Evolutionary conservation across 1,140 invertebrate species (phyloP).

Genomic region (Drosophila carrolli): DNA sequence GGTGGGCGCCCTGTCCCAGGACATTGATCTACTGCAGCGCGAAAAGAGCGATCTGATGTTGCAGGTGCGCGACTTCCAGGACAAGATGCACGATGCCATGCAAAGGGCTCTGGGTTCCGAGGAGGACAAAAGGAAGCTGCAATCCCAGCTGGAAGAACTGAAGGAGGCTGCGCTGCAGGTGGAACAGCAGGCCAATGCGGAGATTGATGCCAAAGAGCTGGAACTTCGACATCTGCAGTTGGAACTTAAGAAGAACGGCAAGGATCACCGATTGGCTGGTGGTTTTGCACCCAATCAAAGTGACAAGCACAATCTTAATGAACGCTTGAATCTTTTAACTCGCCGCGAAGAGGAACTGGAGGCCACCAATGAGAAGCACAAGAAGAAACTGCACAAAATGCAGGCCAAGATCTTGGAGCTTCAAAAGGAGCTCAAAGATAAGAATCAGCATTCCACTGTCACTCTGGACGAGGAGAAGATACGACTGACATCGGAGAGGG

Average conservation of each 20-base stretch:
- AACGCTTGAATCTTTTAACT: slow-evolving; percentile 63
- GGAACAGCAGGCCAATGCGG: slow-evolving; percentile 86
- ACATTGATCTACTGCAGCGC: slow-evolving; percentile 86
- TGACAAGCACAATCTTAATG: slow-evolving; percentile 67
- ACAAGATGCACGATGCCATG: slow-evolving; percentile 89
- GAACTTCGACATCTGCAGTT: slow-evolving; percentile 52
- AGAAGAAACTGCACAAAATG: slow-evolving; percentile 64
- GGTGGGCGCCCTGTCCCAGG: slow-evolving; percentile 80
- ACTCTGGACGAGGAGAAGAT: slow-evolving; percentile 76
- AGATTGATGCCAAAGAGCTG: slow-evolving; percentile 72
- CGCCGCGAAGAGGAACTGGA: slow-evolving; percentile 65
- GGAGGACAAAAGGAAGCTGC: slow-evolving; percentile 87
- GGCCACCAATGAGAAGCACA: slow-evolving; percentile 66
- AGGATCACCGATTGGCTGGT: slow-evolving; percentile 11
- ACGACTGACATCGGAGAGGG: slow-evolving; percentile 67
- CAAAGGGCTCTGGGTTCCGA: slow-evolving; percentile 87
- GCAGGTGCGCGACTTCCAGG: slow-evolving; percentile 86
- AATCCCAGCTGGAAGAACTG: slow-evolving; percentile 87
- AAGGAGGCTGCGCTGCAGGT: slow-evolving; percentile 87
- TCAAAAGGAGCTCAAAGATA: slow-evolving; percentile 58
- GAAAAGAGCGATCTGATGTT: slow-evolving; percentile 86
- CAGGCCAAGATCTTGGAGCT: slow-evolving; percentile 49
- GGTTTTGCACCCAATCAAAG: slow-evolving; percentile 9
- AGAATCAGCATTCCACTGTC: slow-evolving; percentile 11
- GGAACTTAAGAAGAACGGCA: slow-evolving; percentile 36